A percentile compares a stretch with the other conserved stretches of the same genome.
These are phyloP conservation scores for Helostoma temminkii DNA, from an alignment of 2,797 vertebrate genomes.

Conservation along the genomic window DNA sequence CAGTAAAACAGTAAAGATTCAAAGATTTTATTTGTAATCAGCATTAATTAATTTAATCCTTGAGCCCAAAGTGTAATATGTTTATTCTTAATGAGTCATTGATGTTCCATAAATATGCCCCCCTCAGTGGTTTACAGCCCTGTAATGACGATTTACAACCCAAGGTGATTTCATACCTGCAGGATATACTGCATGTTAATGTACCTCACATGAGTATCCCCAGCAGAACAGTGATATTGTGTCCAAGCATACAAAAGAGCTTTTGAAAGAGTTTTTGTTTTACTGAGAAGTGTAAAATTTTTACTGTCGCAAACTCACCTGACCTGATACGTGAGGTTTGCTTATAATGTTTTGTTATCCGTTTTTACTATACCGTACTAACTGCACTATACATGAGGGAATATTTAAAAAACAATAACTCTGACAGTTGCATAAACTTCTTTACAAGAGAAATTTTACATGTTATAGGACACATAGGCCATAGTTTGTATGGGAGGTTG, in stretches of 20 bases:
- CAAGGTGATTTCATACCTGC: slow-evolving; percentile 55
- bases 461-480: too few species aligned
- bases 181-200: slow-evolving; percentile 56
- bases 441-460: too few species aligned
- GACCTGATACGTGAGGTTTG: too few species aligned
- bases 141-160: slow-evolving; percentile 49
- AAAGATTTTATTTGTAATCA: slow-evolving; percentile 10
- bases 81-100: slow-evolving; percentile 40
- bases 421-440: too few species aligned
- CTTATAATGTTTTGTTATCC: too few species aligned
- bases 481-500: too few species aligned
- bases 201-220: slow-evolving; percentile 63
- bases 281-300: slow-evolving; percentile 3
- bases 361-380: too few species aligned
- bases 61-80: slow-evolving; percentile 20
- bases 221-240: slow-evolving; percentile 43
- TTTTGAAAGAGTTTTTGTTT: slow-evolving; percentile 49
- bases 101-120: slow-evolving; percentile 31
- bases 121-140: slow-evolving; percentile 42
- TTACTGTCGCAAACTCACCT: background rate
- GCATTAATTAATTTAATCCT: slow-evolving; percentile 26
- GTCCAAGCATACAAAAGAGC: slow-evolving; percentile 8
- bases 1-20: slow-evolving; percentile 23
- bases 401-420: too few species aligned
- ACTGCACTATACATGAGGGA: too few species aligned